These are phyloP conservation scores for Epinephelus fuscoguttatus DNA, from an alignment of 2,113 vertebrate genomes.

Conservation along the genomic window DNA sequence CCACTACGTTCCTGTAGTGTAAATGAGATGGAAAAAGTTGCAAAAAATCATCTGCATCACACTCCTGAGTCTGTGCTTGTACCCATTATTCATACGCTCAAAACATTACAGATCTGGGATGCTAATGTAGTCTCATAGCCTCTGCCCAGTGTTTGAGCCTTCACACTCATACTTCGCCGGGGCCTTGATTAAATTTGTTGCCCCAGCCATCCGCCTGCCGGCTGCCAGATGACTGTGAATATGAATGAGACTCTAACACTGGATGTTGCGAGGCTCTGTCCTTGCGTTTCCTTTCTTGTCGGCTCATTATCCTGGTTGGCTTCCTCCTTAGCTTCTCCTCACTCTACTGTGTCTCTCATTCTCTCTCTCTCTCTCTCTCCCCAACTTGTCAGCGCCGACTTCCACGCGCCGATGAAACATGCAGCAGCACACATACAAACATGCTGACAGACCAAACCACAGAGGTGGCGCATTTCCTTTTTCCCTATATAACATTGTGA, in stretches of 20 bases:
- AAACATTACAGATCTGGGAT: conserved; percentile 57
- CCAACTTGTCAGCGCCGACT: conserved; percentile 36
- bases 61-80: conserved; percentile 32
- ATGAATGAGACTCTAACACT: conserved; percentile 71
- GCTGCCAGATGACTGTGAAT: conserved; percentile 75
- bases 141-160: conserved; percentile 59
- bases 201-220: conserved; percentile 48
- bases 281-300: conserved; percentile 69
- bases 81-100: conserved; percentile 50
- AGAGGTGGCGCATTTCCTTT: neutral
- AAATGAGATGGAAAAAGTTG: conserved; percentile 41
- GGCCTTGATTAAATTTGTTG: conserved; percentile 77
- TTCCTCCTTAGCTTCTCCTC: conserved; percentile 57
- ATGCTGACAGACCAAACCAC: conserved; percentile 45
- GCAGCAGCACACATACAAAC: conserved; percentile 24
- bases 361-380: conserved; percentile 21
- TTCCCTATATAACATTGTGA: neutral
- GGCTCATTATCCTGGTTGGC: conserved; percentile 67
- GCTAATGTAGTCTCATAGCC: conserved; percentile 61
- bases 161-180: conserved; percentile 36
- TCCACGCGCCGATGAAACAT: conserved; percentile 12
- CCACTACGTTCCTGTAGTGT: conserved; percentile 28
- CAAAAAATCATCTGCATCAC: conserved; percentile 9
- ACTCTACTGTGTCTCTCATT: conserved; percentile 24
- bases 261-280: conserved; percentile 64